Base-by-base conservation (phyloP, 2,113 vertebrate genomes). In the Ophthalmolycus amberensis region DNA sequence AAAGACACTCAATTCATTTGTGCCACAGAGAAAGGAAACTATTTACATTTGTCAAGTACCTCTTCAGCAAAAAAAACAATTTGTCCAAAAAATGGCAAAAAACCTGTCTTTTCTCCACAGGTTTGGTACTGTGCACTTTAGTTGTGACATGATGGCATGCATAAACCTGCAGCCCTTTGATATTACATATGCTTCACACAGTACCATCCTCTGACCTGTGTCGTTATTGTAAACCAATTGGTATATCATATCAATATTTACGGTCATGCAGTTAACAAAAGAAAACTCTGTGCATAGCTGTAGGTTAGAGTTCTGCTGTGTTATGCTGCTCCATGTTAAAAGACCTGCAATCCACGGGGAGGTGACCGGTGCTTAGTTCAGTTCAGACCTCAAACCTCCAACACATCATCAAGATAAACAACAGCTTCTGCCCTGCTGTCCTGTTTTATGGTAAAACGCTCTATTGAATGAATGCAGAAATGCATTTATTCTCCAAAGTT, bases 41-140 rank as follows among this genome's bases (percentile, higher is more conserved):
- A 82, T 78, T 85, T 85, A 75, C 40, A 77, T 64, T 77, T 75
- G 65, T 77, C 40, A 79, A 78, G 50, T 56, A 71, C 54, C 63
- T 74, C 34, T 77, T 82, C 66, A 89, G 59, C 67, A 75, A 77
- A 77, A 89, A 82, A 0, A 15, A 77, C 29, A 54, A 44, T 0
- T 34, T 34, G 34, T 34, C 34, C 6, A 27, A 44, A 85, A 71
- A 58, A 34, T 46, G 42, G 60, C 37, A 25, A 14, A 38, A 32
- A 12, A 15, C 1, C 1, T 44, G 15, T 63, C 12, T 66, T 48
- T 59, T n/a, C 40, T 65, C 27, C 38, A 50, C 40, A 27, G 11
- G 25, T 63, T 63, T 67, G 40, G 1, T 69, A 15, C 56, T 16
- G 12, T 25, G 37, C 6, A 77, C 38, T 69, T 60, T 25, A 25